A percentile compares a stretch with the other conserved stretches of the same genome.
Evolutionary conservation across 1,140 invertebrate genomes (phyloP).

Genomic region (Euwallacea fornicatus): DNA sequence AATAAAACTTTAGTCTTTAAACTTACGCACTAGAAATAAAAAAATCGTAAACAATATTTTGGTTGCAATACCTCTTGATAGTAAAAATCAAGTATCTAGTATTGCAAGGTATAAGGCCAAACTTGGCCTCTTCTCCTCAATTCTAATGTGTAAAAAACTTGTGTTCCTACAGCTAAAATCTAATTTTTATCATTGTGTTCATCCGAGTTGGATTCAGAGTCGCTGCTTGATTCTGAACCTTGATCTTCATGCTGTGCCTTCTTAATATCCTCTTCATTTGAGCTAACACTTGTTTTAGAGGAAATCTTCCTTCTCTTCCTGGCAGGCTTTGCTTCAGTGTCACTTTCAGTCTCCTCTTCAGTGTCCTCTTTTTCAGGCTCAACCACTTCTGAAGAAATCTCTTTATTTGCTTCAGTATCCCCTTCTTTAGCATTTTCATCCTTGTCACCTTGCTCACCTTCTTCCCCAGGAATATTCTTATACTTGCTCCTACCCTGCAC

Average conservation of each 20-base stretch:
- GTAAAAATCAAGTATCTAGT: too few relatives aligned
- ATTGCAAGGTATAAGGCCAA: too few relatives aligned
- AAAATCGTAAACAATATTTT: too few relatives aligned
- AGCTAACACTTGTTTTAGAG: conserved; percentile 19
- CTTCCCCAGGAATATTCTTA: conserved; percentile 27
- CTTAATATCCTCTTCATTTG: conserved; percentile 17
- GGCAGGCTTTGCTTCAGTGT: not conserved
- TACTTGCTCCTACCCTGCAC: conserved; percentile 46
- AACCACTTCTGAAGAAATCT: conserved; percentile 11
- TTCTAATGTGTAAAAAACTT: too few relatives aligned
- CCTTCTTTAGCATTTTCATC: conserved; percentile 27
- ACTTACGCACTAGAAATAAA: too few relatives aligned
- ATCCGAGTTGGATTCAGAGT: conserved; percentile 18
- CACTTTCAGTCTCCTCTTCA: conserved; percentile 6
- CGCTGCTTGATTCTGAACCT: conserved; percentile 20
- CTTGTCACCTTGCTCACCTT: conserved; percentile 21
- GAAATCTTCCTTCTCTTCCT: conserved; percentile 2
- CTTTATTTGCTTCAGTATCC: conserved; percentile 13
- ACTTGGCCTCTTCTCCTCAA: too few relatives aligned
- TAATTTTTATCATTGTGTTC: conserved; percentile 28
- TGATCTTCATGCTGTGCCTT: conserved; percentile 8
- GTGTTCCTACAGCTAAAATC: not conserved
- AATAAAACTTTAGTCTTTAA: too few relatives aligned
- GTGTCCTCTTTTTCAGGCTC: conserved; percentile 20
- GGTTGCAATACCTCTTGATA: too few relatives aligned